Evolutionary conservation across 1,140 invertebrate genomes (phyloP), one percentile per base, ranked within the genome.

Genomic region (Stegodyphus mimosarum): DNA sequence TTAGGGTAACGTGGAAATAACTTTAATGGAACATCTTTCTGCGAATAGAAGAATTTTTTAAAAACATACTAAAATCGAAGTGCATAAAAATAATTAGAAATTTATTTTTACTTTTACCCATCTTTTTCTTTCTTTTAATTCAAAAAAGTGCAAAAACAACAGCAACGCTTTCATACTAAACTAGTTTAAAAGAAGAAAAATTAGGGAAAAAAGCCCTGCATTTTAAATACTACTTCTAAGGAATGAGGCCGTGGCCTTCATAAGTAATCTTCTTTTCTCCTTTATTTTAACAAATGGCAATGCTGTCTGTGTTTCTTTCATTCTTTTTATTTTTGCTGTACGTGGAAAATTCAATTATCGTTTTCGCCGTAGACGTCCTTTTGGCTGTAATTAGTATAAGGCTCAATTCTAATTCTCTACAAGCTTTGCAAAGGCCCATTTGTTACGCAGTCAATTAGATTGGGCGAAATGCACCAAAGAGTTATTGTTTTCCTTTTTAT

Each of bases 361-460:
- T 81, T 72, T 81, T 51, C 69, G 78, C 78, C 11, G 49, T 55
- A 51, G 17, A 81, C 78, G 18, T 81, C 70, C 69, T 81, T 72
- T 69, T 63, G 72, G 33, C 33, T 33, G 78, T 81, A 81, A 81
- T 81, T 81, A 81, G 69, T 55, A 64, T 72, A 33, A 60, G 15
- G n/a, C 78, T 51, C 69, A 72, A 33, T 72, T 81, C 64, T 81
- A 81, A 81, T 81, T 53, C 78, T 49, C 60, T 49, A 72, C 71
- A 81, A 17, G 69, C 9, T 51, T 67, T 10, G n/a, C 53, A 72
- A 70, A 81, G 63, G 49, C 69, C 72, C 78, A 64, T 81, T 81
- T 81, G 78, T 81, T 81, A 81, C n/a, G 78, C 69, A 72, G 78
- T 81, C 78, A 81, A 81, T 81, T 81, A 81, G 69, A 72, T 69